Conservation (phyloP, 2,888 invertebrate genomes). For the Netelia fuscicornis region DNA sequence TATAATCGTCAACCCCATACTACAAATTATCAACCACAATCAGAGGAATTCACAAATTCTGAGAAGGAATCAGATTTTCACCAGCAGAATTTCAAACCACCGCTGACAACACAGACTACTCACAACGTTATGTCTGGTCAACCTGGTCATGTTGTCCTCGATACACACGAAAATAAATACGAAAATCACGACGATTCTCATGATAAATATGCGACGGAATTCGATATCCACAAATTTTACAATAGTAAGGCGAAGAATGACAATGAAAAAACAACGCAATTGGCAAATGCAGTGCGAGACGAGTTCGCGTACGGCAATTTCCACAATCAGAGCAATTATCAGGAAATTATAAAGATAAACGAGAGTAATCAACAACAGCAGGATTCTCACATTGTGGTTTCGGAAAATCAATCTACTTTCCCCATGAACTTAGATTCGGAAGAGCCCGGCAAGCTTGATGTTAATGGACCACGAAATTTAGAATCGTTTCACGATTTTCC, state of each 20-base stretch:
- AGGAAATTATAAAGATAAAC: not conserved
- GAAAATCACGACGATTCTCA: conserved; percentile 21
- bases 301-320: conserved; percentile 10
- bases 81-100: conserved; percentile 5
- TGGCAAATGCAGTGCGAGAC: not conserved
- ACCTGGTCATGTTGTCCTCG: not conserved
- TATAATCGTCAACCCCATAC: not conserved
- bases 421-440: conserved; percentile 18
- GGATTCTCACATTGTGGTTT: not conserved
- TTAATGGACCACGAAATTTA: conserved; percentile 29
- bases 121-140: not conserved
- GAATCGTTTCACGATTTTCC: conserved; percentile 26
- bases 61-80: not conserved
- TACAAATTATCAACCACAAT: not conserved
- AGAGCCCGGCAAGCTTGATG: not conserved
- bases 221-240: conserved; percentile 21
- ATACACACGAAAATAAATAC: not conserved
- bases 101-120: not conserved
- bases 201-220: conserved; percentile 15
- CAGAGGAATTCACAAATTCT: not conserved
- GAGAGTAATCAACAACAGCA: not conserved
- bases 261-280: not conserved
- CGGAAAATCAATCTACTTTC: conserved; percentile 15
- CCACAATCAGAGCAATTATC: conserved; percentile 34
- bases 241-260: conserved; percentile 4